Base-by-base conservation (phyloP, 1,140 invertebrate genomes). In the Thaumatotibia leucotreta region DNA sequence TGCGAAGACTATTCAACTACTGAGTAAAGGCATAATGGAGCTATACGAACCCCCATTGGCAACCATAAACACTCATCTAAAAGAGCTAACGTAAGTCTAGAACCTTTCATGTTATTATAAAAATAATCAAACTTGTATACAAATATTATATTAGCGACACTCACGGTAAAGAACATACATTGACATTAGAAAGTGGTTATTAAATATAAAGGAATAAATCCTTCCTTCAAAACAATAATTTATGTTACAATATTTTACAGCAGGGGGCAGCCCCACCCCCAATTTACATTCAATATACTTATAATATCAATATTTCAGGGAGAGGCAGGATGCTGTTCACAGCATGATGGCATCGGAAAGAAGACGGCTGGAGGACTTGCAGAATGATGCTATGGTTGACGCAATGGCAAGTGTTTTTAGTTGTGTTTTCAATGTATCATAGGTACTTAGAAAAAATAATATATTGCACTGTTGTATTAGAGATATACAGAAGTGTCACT, bases 331-430 rank as follows among this genome's bases (percentile, higher is more conserved):
- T 10, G 76, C 81, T 27, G 84, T 90, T 2, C 83, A 85, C 20
- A 72, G 67, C 39, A 86, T 86, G 80, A 61, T 90, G 4, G 71
- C 75, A 32, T 83, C 86, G 9, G 87, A 88, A 35, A 76, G 73
- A 27, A 66, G 80, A n/a, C 78, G 75, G 65, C 70, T 90, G 0
- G 86, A 90, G 65, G 82, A 90, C 62, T 24, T 88, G 31, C 86
- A 88, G 61, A 88, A 88, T 75, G 82, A 90, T 82, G 87, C 76
- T 8, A 79, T 82, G 74, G 71, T 90, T 17, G 87, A 88, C 80
- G 83, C 86, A 27, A 63, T 89, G 62, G 83, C 86, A 66, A 68
- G 73, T 68, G n/a, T 31, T 63, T 9, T 35, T 4, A 35, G 11
- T n/a, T 35, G 2, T 39, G 0, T 14, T 1, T 23, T n/a, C 10